phyloP scores from a whole-genome alignment of 2,113 vertebrate genomes.

The Puffinus mauretanicus region DNA sequence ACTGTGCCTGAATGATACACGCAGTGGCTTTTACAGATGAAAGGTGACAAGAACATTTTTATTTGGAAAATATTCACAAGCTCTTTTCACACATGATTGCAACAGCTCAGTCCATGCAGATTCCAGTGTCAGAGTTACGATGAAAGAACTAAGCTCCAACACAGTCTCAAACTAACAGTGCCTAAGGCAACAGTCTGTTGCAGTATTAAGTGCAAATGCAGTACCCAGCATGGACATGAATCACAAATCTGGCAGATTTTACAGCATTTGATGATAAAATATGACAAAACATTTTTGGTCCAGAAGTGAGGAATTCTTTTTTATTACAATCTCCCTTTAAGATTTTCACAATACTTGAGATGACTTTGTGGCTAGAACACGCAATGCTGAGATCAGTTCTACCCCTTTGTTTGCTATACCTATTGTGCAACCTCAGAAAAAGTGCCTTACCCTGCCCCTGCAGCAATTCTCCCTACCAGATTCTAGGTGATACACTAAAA shows the following conservation, averaged over 20 bases:
- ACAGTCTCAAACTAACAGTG: background rate
- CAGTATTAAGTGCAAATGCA: constrained; percentile 8
- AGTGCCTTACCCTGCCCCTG: background rate
- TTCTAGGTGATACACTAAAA: background rate
- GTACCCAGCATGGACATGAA: background rate
- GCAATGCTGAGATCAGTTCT: background rate
- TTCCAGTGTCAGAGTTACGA: background rate
- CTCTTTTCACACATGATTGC: background rate
- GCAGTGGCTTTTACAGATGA: background rate
- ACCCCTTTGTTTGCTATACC: background rate
- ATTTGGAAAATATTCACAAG: constrained; percentile 20
- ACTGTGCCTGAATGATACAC: background rate
- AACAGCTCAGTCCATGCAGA: background rate
- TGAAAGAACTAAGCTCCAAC: background rate
- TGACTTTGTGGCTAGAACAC: background rate
- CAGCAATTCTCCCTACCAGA: background rate
- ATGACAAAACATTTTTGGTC: background rate
- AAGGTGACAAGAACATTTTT: constrained; percentile 9
- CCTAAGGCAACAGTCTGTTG: constrained; percentile 47
- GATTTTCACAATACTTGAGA: background rate
- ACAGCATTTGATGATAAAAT: background rate
- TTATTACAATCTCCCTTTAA: background rate
- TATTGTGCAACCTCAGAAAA: background rate
- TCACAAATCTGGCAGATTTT: constrained; percentile 29
- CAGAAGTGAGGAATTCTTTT: background rate